Base-by-base conservation (phyloP, 2,113 vertebrate genomes). In the Orcinus orca region DNA sequence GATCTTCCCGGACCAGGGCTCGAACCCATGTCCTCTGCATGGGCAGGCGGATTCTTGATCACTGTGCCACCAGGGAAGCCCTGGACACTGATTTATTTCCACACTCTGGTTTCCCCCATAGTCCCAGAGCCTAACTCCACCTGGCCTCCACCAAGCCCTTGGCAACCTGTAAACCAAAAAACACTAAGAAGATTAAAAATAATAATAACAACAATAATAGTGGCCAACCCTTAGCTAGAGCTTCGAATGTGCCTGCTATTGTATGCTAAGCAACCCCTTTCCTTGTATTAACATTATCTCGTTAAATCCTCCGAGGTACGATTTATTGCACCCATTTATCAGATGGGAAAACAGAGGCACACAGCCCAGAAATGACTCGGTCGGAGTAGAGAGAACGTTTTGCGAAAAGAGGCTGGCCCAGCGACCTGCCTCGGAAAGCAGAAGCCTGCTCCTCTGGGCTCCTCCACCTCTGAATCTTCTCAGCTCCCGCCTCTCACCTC, bases 401-500 rank as follows among this genome's bases (percentile, higher is more conserved):
- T 26, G 13, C 0, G 2, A 23, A 23, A 50, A 53, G 70, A 74
- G 47, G 38, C 50, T 7, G 0, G 13, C 1, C 17, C 20, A 2
- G 25, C 0, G 0, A 21, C 60, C 36, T 18, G 26, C 14, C 88
- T 68, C 2, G 14, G 55, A 65, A n/a, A 26, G 26, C 70, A 13
- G 71, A 15, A 11, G 62, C 5, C 1, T 13, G 1, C 11, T 36
- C 15, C 26, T 26, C 67, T 44, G 60, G 29, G 29, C 5, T 10
- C 33, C 33, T 36, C 65, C 1, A 0, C 21, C 41, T 36, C n/a
- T 5, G 2, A 44, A 11, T 20, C 62, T 44, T 62, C 33, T 8
- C 8, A 3, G 2, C 13, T 41, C 44, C 21, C 0, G 0, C 17
- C 41, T 41, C 26, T 6, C 53, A 3, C 11, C 29, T 41, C 11